Percentiles rank a stretch among this genome's conserved stretches.
Conservation (phyloP, 2,113 vertebrate species). For the Dasyprocta punctata region DNA sequence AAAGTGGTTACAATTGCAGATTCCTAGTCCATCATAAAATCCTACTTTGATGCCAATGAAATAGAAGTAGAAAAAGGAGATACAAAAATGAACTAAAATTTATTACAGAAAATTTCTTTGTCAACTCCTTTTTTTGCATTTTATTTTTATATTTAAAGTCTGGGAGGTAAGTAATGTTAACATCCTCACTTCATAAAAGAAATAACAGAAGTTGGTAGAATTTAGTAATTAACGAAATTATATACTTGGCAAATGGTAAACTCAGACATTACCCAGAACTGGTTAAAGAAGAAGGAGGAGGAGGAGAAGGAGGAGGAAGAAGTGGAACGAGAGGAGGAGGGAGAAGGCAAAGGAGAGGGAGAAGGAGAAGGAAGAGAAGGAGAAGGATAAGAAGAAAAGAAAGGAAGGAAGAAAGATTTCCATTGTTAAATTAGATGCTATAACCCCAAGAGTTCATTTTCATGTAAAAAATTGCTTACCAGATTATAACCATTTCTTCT, state of each 20-base stretch:
- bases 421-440: not conserved
- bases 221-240: constrained; percentile 5
- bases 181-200: not conserved
- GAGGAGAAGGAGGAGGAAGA: not conserved
- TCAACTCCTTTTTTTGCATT: not conserved
- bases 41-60: not conserved
- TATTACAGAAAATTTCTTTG: not conserved
- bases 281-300: not conserved
- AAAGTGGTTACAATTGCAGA: not conserved
- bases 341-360: accelerated
- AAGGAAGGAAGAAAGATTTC: accelerated
- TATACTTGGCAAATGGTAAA: not conserved
- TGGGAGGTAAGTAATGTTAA: not conserved
- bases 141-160: not conserved
- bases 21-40: not conserved
- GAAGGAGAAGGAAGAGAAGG: not conserved
- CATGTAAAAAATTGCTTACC: not conserved
- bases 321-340: too few species aligned
- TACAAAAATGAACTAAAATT: not conserved
- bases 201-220: not conserved
- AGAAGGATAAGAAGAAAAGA: accelerated
- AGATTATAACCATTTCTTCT: not conserved
- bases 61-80: not conserved
- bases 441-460: not conserved
- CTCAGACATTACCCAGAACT: not conserved